phyloP scores from a whole-genome alignment of 2,888 invertebrate species.

The Lepeophtheirus nordmannii region DNA sequence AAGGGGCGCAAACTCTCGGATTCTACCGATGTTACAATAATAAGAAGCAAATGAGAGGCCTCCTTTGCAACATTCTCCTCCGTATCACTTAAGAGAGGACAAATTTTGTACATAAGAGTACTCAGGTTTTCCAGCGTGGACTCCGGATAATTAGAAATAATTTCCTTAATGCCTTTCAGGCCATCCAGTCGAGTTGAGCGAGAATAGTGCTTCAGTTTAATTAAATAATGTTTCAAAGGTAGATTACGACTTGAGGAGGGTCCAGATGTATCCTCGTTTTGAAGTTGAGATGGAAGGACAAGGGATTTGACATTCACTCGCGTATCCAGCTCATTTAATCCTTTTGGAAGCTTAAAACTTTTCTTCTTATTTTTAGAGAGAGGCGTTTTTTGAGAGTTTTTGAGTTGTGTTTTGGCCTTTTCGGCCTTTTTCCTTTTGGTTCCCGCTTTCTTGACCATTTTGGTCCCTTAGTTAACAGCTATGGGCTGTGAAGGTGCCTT shows the following conservation, averaged over 20 bases:
- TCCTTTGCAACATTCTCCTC: not conserved
- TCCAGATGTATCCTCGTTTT: not conserved
- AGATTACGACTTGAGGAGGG: not conserved
- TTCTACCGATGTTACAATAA: not conserved
- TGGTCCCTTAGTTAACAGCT: slow-evolving; percentile 2
- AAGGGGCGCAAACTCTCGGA: not conserved
- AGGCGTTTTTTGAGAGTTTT: slow-evolving; percentile 1
- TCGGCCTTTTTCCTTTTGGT: slow-evolving; percentile 21
- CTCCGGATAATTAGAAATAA: not conserved
- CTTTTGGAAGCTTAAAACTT: slow-evolving; percentile 13
- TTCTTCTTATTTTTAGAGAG: not conserved
- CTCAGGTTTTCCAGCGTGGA: not conserved
- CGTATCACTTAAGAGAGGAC: not conserved
- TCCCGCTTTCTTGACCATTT: slow-evolving; percentile 21
- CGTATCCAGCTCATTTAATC: slow-evolving; percentile 11
- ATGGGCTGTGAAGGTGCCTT: not conserved
- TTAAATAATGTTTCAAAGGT: not conserved
- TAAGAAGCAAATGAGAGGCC: not conserved
- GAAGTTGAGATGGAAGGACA: not conserved
- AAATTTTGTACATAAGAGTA: not conserved
- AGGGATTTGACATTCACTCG: slow-evolving; percentile 1
- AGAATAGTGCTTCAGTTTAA: not conserved
- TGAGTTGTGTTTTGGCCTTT: slow-evolving; percentile 21
- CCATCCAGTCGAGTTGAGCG: not conserved
- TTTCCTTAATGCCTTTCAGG: not conserved